Conservation (phyloP, 1,140 invertebrate species). For the Solenopsis invicta region DNA sequence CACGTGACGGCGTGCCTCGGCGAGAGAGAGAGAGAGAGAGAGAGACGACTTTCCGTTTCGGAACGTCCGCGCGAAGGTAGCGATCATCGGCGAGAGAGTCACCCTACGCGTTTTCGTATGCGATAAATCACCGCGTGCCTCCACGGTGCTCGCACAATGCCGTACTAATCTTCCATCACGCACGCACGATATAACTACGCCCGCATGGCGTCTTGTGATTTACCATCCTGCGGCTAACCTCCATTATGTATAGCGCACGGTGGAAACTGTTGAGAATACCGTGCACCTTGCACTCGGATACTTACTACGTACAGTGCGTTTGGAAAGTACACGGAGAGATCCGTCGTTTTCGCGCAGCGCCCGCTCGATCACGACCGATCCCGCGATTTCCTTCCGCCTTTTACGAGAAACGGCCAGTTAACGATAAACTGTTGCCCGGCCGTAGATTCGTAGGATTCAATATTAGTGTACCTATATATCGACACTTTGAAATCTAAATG, state of each 20-base stretch:
- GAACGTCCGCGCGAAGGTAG: slow-evolving; percentile 56
- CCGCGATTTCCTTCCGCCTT: slow-evolving; percentile 40
- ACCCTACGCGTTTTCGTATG: slow-evolving; percentile 81
- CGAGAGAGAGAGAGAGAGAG: no score
- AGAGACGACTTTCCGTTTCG: slow-evolving; percentile 72
- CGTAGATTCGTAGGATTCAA: slow-evolving; percentile 8
- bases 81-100: slow-evolving; percentile 67
- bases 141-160: slow-evolving; percentile 85
- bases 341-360: slow-evolving; percentile 61
- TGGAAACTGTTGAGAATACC: slow-evolving; percentile 85
- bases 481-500: background rate
- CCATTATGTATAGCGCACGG: slow-evolving; percentile 86
- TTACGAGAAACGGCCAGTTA: slow-evolving; percentile 24
- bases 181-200: slow-evolving; percentile 86
- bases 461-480: background rate
- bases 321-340: slow-evolving; percentile 63
- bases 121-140: slow-evolving; percentile 85
- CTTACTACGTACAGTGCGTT: slow-evolving; percentile 68
- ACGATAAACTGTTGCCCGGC: slow-evolving; percentile 27
- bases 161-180: slow-evolving; percentile 86
- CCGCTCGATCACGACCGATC: slow-evolving; percentile 56
- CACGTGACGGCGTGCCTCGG: slow-evolving; percentile 55
- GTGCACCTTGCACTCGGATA: slow-evolving; percentile 83
- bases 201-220: slow-evolving; percentile 86
- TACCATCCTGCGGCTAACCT: slow-evolving; percentile 86